phyloP scores from a whole-genome alignment of 2,113 vertebrate genomes.

The Verasper variegatus region DNA sequence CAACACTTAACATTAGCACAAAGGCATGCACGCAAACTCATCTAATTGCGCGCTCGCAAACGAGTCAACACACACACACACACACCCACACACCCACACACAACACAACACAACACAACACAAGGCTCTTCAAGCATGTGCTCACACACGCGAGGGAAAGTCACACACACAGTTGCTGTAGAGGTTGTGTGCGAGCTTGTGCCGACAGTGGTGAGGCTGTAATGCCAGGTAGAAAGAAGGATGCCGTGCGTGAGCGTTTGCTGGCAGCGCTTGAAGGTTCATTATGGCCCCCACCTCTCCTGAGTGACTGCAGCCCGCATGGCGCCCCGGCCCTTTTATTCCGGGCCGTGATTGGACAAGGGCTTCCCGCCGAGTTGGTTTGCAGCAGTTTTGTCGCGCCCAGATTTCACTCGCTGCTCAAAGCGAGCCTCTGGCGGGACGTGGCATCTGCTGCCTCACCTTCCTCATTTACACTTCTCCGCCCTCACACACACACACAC shows the following conservation, averaged over 20 bases:
- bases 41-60: not conserved
- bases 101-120: too few species aligned
- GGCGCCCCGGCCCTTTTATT: slow-evolving; percentile 95
- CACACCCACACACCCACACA: not conserved
- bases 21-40: slow-evolving; percentile 32
- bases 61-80: slow-evolving; percentile 21
- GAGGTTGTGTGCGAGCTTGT: slow-evolving; percentile 8
- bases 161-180: slow-evolving; percentile 27
- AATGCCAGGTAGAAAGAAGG: slow-evolving; percentile 66
- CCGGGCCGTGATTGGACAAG: slow-evolving; percentile 98
- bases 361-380: slow-evolving; percentile 97
- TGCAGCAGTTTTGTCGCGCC: slow-evolving; percentile 99
- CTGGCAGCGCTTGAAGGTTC: slow-evolving; percentile 74
- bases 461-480: slow-evolving; percentile 99
- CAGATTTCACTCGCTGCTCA: slow-evolving; percentile 97
- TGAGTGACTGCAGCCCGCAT: slow-evolving; percentile 92
- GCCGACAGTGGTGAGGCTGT: slow-evolving; percentile 52
- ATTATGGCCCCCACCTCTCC: slow-evolving; percentile 78
- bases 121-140: not conserved
- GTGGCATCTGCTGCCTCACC: slow-evolving; percentile 99
- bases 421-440: slow-evolving; percentile 99
- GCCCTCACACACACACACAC: slow-evolving; percentile 69
- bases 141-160: not conserved
- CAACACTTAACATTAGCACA: slow-evolving; percentile 74
- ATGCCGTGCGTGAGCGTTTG: slow-evolving; percentile 46